Base-by-base conservation (phyloP, 1,140 invertebrate genomes). In the Micrasema minimum region DNA sequence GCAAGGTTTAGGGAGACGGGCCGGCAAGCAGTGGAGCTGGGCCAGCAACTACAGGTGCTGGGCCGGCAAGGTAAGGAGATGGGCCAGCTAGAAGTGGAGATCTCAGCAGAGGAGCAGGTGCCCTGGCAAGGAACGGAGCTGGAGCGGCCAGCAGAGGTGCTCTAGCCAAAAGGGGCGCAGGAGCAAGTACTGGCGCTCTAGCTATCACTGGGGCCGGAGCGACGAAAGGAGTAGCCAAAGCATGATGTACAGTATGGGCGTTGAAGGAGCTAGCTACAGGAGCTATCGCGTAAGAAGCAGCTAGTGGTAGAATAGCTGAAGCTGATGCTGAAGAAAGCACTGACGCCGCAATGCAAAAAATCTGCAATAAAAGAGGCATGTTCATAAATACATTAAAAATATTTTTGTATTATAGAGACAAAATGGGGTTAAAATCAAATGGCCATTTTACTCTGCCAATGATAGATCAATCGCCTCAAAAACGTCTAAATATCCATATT, bases 211-310 rank as follows among this genome's bases (percentile, higher is more conserved):
- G 74, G 16, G 74, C 70, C 43, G 59, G 70, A 16, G 70, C 74
- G 2, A 69, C 12, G 9, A 83, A 78, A 5, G 86, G 86, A 16
- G 82, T 80, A 26, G 86, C 86, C n/a, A 86, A 77, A 6, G 87
- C 86, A 62, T 89, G 88, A 77, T 88, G 87, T 45, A 88, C 78
- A 46, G 83, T 81, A 69, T 88, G 87, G 0, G 87, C 85, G 62
- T 87, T 88, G 77, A 85, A 89, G 62, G 85, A 87, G 51, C 79
- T 83, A 16, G 86, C 87, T 61, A 87, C 87, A 23, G 88, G 87
- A 6, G 84, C 77, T 20, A 81, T 76, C 23, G 77, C 74, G 41
- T 69, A 75, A 20, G 69, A 62, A 5, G 77, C 74, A 20, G 77
- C 81, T 61, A 77, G 77, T 16, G 77, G 51, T 16, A 79, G 72